Conservation (phyloP, 2,113 vertebrate genomes). For the Saguinus midas region DNA sequence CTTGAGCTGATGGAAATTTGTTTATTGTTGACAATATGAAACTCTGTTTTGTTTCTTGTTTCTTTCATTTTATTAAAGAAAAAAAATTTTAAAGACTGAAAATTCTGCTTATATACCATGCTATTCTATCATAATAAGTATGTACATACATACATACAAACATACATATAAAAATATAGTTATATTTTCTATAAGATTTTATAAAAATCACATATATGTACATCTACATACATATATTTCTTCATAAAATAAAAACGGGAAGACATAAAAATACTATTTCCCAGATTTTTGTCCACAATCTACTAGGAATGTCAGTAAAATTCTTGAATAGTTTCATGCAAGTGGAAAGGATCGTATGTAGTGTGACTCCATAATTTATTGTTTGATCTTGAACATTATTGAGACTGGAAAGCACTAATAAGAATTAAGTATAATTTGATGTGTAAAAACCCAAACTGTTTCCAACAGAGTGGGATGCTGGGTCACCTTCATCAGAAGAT, state of each 20-base stretch:
- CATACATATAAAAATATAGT: not conserved
- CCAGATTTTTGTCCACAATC: not conserved
- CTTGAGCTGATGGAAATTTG: slow-evolving; percentile 59
- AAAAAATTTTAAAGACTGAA: not conserved
- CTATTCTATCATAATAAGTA: not conserved
- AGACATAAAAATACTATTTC: not conserved
- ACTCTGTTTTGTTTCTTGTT: slow-evolving; percentile 23
- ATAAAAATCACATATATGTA: not conserved
- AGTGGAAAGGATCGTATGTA: not conserved
- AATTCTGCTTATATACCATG: not conserved
- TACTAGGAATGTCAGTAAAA: not conserved
- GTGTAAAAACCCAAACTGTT: not conserved
- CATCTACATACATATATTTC: not conserved
- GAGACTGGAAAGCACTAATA: not conserved
- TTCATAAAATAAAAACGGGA: not conserved
- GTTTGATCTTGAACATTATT: not conserved
- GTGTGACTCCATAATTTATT: not conserved
- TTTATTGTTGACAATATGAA: slow-evolving; percentile 66
- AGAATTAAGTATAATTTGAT: not conserved
- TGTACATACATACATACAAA: not conserved
- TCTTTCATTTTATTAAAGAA: slow-evolving; percentile 32
- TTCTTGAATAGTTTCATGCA: not conserved
- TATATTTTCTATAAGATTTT: slow-evolving; percentile 6
- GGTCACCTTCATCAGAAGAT: not conserved
- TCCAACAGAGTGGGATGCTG: not conserved